Percentiles rank a stretch among this genome's conserved stretches.
Evolutionary conservation across 2,797 vertebrate species (phyloP).

Genomic region (Cheirogaleus major): DNA sequence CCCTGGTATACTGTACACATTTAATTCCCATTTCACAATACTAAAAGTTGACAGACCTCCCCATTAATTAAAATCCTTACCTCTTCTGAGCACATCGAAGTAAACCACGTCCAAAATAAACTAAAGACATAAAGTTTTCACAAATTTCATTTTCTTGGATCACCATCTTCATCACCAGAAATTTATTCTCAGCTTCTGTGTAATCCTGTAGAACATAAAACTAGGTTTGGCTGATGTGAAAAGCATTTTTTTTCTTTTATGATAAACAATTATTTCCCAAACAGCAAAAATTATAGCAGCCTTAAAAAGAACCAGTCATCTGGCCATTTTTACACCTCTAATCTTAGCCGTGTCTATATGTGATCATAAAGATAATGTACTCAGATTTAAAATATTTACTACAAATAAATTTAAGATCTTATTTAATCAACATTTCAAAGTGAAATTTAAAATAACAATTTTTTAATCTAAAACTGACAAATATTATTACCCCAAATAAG

Average conservation of each 20-base stretch:
- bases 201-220: conserved; percentile 74
- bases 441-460: background rate
- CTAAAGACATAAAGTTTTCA: conserved; percentile 79
- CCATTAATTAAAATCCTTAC: conserved; percentile 70
- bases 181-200: conserved; percentile 77
- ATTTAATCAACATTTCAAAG: conserved; percentile 14
- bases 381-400: conserved; percentile 30
- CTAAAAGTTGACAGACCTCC: background rate
- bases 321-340: background rate
- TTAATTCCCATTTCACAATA: conserved; percentile 2
- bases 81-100: conserved; percentile 79
- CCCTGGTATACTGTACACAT: background rate
- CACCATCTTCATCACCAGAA: conserved; percentile 79
- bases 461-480: conserved; percentile 2
- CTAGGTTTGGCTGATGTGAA: conserved; percentile 16
- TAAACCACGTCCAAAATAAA: conserved; percentile 78
- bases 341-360: background rate
- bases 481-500: background rate
- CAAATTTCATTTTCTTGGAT: conserved; percentile 79
- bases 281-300: background rate
- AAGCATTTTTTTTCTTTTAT: background rate
- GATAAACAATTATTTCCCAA: conserved; percentile 12
- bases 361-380: conserved; percentile 7
- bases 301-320: background rate
- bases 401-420: background rate